Conservation (phyloP, 2,113 vertebrate genomes). For the Menidia beryllina region DNA sequence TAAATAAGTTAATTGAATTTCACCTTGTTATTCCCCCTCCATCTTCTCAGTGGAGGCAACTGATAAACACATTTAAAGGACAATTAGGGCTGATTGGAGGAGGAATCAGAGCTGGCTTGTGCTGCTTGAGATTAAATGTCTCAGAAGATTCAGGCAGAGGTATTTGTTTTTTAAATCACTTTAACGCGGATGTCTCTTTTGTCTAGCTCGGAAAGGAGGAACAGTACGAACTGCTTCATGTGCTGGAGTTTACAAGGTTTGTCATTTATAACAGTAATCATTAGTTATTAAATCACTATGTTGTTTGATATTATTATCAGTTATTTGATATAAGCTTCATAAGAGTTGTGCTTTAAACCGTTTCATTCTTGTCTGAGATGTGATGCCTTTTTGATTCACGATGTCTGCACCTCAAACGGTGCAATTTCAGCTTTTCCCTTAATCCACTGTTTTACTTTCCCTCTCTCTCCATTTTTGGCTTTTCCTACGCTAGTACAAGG, state of each 20-base stretch:
- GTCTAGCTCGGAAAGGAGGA: conserved; percentile 90
- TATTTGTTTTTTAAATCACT: background rate
- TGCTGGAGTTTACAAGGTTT: conserved; percentile 98
- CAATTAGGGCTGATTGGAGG: conserved; percentile 59
- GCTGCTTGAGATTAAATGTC: conserved; percentile 40
- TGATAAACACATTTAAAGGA: conserved; percentile 63
- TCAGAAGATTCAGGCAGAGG: conserved; percentile 20
- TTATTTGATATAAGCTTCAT: too few relatives aligned
- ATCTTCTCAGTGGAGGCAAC: conserved; percentile 40
- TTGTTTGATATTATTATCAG: background rate
- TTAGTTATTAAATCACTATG: background rate
- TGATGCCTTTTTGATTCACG: conserved; percentile 22
- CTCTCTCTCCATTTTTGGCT: background rate
- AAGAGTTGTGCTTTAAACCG: too few relatives aligned
- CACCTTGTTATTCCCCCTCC: conserved; percentile 58
- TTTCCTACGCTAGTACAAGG: conserved; percentile 81
- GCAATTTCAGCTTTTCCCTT: background rate
- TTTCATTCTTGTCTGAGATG: background rate
- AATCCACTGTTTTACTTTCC: background rate
- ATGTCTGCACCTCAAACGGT: conserved; percentile 35
- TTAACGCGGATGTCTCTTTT: conserved; percentile 38
- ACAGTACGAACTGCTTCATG: conserved; percentile 92
- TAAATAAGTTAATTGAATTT: conserved; percentile 71
- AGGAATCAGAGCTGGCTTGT: conserved; percentile 18
- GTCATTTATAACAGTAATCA: background rate